Conservation (phyloP, 2,797 vertebrate genomes). For the Philypnodon macrostomus region DNA sequence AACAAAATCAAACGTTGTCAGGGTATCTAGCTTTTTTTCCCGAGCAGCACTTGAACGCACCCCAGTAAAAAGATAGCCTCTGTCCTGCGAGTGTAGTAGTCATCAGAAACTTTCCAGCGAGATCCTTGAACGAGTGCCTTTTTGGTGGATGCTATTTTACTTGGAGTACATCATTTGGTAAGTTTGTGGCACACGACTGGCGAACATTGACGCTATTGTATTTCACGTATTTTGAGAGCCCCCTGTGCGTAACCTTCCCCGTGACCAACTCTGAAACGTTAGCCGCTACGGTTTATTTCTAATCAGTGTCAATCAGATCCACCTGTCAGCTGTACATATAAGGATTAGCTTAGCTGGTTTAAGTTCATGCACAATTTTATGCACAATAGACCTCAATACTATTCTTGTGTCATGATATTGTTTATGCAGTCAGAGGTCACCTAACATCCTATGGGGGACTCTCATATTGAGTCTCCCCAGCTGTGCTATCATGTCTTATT, state of each 20-base stretch:
- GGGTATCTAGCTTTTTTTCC: constrained; percentile 1
- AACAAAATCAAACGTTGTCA: background rate
- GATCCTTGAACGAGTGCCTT: background rate
- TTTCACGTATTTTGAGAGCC: constrained; percentile 1
- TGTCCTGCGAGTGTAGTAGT: constrained; percentile 7
- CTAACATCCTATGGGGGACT: too few relatives aligned
- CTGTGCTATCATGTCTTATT: too few relatives aligned
- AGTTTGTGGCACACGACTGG: constrained; percentile 14
- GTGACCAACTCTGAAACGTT: background rate
- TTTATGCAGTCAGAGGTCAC: too few relatives aligned
- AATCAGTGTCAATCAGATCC: constrained; percentile 1
- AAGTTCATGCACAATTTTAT: background rate
- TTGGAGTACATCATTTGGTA: constrained; percentile 20
- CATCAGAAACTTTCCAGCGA: background rate
- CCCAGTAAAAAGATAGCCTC: constrained; percentile 13
- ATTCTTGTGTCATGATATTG: too few relatives aligned
- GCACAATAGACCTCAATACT: too few relatives aligned
- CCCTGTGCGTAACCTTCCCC: constrained; percentile 7
- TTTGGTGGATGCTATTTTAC: constrained; percentile 7
- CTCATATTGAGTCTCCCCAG: too few relatives aligned
- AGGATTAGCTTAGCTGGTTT: background rate
- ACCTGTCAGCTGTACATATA: background rate
- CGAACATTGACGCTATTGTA: background rate
- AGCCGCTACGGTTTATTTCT: background rate
- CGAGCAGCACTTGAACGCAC: constrained; percentile 47